Percentiles rank a stretch among this genome's conserved stretches.
Evolutionary conservation across 2,888 invertebrate genomes (phyloP).

Genomic region (Drosophila anceps): DNA sequence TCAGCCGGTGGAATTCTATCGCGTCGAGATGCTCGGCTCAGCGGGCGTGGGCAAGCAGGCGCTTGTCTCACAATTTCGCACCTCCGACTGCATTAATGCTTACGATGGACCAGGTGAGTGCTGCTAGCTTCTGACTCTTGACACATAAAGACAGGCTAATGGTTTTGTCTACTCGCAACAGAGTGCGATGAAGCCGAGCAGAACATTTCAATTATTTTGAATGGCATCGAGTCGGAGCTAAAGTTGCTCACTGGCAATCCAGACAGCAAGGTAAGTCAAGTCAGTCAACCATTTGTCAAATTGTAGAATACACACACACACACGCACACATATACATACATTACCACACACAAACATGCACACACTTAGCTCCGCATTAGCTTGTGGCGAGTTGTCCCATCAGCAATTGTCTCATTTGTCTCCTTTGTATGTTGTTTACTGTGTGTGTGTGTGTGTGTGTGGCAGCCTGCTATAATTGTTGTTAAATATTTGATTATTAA

Average conservation of each 20-base stretch:
- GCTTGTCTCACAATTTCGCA: conserved; percentile 94
- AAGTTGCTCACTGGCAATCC: conserved; percentile 89
- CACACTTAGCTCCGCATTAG: not conserved
- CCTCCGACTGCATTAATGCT: conserved; percentile 97
- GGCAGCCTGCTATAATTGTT: conserved; percentile 54
- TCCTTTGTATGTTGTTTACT: not conserved
- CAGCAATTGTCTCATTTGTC: conserved; percentile 8
- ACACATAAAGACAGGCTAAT: conserved; percentile 8
- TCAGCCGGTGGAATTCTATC: conserved; percentile 87
- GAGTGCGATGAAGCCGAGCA: conserved; percentile 90
- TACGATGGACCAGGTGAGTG: conserved; percentile 93
- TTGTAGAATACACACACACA: not conserved
- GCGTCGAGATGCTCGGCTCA: conserved; percentile 92
- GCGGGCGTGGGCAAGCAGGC: conserved; percentile 94
- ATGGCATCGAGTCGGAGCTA: conserved; percentile 96
- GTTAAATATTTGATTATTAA: conserved; percentile 65
- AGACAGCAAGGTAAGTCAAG: conserved; percentile 83
- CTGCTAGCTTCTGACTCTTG: not conserved
- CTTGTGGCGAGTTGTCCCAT: conserved; percentile 5
- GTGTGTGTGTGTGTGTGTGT: conserved; percentile 2
- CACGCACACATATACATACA: not conserved
- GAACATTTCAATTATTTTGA: conserved; percentile 96
- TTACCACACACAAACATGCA: not conserved
- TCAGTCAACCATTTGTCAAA: conserved; percentile 42
- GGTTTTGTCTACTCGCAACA: conserved; percentile 81